Evolutionary conservation across 2,113 vertebrate genomes (phyloP).

Genomic region (Gallinago undulata): DNA sequence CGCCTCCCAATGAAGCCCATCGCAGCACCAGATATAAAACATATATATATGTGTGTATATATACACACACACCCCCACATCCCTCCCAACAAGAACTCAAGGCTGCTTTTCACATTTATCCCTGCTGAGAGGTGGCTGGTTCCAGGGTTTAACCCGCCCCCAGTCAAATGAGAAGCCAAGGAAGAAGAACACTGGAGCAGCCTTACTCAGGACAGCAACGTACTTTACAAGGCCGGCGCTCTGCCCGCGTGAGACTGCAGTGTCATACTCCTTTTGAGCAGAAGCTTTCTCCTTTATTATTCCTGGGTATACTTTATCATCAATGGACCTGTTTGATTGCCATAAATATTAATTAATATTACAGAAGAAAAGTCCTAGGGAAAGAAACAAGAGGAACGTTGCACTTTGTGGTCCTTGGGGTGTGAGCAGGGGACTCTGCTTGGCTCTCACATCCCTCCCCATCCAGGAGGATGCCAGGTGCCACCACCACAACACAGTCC

Average conservation of each 20-base stretch:
- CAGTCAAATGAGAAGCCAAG: not conserved
- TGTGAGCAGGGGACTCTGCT: too few relatives aligned
- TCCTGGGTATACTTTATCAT: slow-evolving; percentile 82
- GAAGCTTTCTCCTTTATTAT: slow-evolving; percentile 83
- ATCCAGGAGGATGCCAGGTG: not conserved
- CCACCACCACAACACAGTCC: not conserved
- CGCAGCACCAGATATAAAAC: not conserved
- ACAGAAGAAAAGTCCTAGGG: not conserved
- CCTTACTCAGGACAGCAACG: not conserved
- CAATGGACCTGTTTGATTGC: slow-evolving; percentile 79
- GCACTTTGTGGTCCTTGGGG: not conserved
- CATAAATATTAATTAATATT: not conserved
- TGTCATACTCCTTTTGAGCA: slow-evolving; percentile 81
- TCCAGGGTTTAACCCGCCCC: not conserved
- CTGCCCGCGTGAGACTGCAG: slow-evolving; percentile 77
- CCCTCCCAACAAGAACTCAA: not conserved
- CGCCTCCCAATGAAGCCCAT: not conserved
- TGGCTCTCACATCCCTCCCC: not conserved
- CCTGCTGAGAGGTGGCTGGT: not conserved
- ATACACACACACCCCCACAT: fast-evolving
- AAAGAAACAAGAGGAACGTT: not conserved
- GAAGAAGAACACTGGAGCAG: not conserved
- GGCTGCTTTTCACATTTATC: not conserved
- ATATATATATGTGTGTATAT: not conserved
- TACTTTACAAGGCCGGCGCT: slow-evolving; percentile 86